phyloP scores from a whole-genome alignment of 1,140 invertebrate species.

The Drosophila serrata region DNA sequence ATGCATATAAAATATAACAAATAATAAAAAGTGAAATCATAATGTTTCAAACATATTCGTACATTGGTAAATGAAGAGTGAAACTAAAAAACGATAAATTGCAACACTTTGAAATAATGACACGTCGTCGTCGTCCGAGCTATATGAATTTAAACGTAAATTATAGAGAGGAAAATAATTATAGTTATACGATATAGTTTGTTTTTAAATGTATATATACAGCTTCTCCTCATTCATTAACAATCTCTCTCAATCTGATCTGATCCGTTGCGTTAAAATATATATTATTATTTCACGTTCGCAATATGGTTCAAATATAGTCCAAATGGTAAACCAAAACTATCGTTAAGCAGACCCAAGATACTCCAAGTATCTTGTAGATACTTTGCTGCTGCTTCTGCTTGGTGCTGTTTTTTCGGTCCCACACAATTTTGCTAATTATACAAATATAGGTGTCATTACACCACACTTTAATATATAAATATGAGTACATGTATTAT shows the following conservation, averaged over 20 bases:
- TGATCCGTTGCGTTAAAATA: conserved; percentile 54
- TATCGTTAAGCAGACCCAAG: conserved; percentile 15
- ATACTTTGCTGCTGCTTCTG: conserved; percentile 23
- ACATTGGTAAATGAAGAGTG: conserved; percentile 61
- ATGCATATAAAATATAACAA: conserved; percentile 75
- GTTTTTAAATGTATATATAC: conserved; percentile 76
- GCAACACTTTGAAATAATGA: conserved; percentile 68
- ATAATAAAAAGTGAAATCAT: conserved; percentile 71
- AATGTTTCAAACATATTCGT: conserved; percentile 55
- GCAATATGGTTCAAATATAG: conserved; percentile 12
- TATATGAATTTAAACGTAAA: conserved; percentile 68
- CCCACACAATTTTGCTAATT: conserved; percentile 80
- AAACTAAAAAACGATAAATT: conserved; percentile 70
- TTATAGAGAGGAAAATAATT: conserved; percentile 77
- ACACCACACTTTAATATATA: conserved; percentile 49
- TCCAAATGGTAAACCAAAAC: conserved; percentile 53
- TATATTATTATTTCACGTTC: conserved; percentile 20
- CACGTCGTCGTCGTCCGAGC: conserved; percentile 47
- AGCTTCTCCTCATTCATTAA: conserved; percentile 72
- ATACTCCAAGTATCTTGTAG: conserved; percentile 27
- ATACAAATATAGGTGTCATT: conserved; percentile 70
- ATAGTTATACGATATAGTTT: conserved; percentile 79
- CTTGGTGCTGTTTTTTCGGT: conserved; percentile 68
- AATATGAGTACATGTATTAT: conserved; percentile 65
- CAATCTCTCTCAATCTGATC: conserved; percentile 61